Evolutionary conservation across 2,888 invertebrate genomes (phyloP).

Genomic region (Keiferia lycopersicella): DNA sequence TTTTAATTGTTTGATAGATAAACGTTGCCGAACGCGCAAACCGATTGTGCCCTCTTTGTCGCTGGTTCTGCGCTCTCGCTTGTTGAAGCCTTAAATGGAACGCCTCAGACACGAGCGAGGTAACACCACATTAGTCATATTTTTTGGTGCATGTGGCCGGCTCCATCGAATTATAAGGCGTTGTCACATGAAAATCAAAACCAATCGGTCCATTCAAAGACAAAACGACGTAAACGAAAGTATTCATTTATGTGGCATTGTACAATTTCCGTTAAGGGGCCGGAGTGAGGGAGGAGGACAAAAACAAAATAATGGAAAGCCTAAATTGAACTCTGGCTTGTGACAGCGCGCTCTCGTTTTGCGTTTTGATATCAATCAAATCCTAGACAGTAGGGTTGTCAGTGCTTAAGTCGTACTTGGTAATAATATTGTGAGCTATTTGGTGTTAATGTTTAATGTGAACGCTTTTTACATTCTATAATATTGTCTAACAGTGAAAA

Average conservation of each 20-base stretch:
- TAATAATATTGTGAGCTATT: constrained; percentile 20
- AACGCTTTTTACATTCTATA: too few species aligned
- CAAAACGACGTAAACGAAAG: constrained; percentile 56
- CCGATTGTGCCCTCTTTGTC: too few species aligned
- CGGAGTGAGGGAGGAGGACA: constrained; percentile 43
- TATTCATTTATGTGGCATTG: constrained; percentile 62
- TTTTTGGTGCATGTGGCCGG: too few species aligned
- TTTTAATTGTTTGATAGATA: too few species aligned
- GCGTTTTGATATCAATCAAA: constrained; percentile 67
- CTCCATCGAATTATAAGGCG: too few species aligned
- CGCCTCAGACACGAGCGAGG: too few species aligned
- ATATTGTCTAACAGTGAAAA: too few species aligned
- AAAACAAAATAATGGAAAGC: constrained; percentile 64
- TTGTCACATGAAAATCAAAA: constrained; percentile 28
- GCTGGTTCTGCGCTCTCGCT: too few species aligned
- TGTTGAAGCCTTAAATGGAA: too few species aligned
- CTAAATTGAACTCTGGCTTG: constrained; percentile 68
- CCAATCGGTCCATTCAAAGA: constrained; percentile 55
- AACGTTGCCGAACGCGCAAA: too few species aligned
- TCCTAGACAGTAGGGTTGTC: constrained; percentile 48
- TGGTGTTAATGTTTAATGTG: constrained; percentile 16
- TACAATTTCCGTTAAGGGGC: constrained; percentile 55
- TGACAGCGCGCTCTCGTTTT: constrained; percentile 59
- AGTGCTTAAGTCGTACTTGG: constrained; percentile 42
- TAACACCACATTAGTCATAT: too few species aligned